Base-by-base conservation (phyloP, 1,140 invertebrate species). In the Drosophila quadrilineata region DNA sequence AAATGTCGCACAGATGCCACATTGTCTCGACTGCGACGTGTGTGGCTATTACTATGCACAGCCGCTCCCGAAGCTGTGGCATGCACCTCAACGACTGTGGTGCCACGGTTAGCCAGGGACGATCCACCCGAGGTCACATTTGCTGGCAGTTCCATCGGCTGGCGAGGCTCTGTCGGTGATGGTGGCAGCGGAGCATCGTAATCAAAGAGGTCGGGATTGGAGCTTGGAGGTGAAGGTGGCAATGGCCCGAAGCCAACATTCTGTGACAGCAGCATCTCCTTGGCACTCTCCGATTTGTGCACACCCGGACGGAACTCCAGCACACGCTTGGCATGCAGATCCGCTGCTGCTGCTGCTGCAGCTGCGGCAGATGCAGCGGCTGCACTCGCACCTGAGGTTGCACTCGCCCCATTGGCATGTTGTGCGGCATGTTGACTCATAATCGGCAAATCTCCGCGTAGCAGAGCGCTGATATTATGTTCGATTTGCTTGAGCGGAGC, bases 111-210 rank as follows among this genome's bases (percentile, higher is more conserved):
- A 22, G 50, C 52, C 4, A n/a, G n/a, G n/a, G n/a, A n/a, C n/a
- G 40, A 45, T 17, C 53, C 50, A 5, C 45, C 68, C 38, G 9
- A 29, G 0, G 52, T 14, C 0, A 35, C 26, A 6, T 58, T 19
- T 14, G 58, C 63, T 5, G 95, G 95, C 29, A 96, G 88, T 21
- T 84, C 79, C 6, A 79, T 26, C 14, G 56, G 71, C 36, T 84
- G 79, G 10, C 65, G 80, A 3, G 66, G 62, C 38, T 86, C 80
- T 17, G 80, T 71, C 0, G 95, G 95, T n/a, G 95, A 94, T 64
- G 95, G 95, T 19, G 95, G 95, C 26, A 95, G 94, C 64, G 96
- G 95, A 59, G 94, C 94, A 76, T 89, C 84, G 31, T 77, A 89
- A 35, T 89, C 87, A 16, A 88, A 87, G n/a, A 77, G 21, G 46